Conservation (phyloP, 2,888 invertebrate species). For the Pecten maximus region DNA sequence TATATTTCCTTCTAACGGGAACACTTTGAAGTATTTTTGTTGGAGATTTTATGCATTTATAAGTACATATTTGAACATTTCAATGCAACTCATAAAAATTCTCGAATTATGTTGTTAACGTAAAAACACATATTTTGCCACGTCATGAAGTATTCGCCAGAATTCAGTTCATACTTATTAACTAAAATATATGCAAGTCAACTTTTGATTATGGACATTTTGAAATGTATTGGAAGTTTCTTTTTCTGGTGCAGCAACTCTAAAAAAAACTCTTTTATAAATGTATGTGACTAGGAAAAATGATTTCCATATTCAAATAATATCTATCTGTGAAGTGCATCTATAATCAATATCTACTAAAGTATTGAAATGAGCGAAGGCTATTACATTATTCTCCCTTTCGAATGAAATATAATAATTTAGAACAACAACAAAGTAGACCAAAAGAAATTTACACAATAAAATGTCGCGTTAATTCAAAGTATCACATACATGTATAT, state of each 20-base stretch:
- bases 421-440: not conserved
- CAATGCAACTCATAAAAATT: not conserved
- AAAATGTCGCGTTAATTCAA: not conserved
- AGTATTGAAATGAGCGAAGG: not conserved
- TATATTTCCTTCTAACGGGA: conserved; percentile 33
- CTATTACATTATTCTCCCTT: not conserved
- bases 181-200: not conserved
- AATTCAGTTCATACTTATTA: not conserved
- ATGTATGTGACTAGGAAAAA: no score
- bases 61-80: conserved; percentile 12
- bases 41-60: conserved; percentile 2
- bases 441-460: not conserved
- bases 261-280: no score
- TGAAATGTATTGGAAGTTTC: not conserved
- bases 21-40: conserved; percentile 9
- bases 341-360: not conserved
- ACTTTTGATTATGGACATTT: not conserved
- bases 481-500: not conserved
- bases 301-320: no score
- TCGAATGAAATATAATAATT: not conserved
- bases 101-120: not conserved
- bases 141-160: not conserved
- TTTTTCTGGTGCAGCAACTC: no score
- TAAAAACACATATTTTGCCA: not conserved
- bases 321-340: no score